These are phyloP conservation scores for Vannuccia rotundouncinata DNA, from an alignment of 2,888 invertebrate genomes.

Conservation along the genomic window DNA sequence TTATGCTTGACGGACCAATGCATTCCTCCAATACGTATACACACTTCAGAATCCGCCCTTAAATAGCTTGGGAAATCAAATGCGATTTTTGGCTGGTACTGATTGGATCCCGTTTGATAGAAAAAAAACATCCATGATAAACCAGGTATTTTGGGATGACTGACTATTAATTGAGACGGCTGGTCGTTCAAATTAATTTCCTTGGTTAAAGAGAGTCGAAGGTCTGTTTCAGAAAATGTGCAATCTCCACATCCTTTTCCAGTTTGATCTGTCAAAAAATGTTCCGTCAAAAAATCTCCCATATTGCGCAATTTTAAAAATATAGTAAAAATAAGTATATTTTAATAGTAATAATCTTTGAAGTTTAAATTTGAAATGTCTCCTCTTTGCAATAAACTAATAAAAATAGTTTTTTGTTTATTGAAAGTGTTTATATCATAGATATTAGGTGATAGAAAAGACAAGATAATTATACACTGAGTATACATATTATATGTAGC, in stretches of 20 bases:
- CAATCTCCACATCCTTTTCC: conserved; percentile 34
- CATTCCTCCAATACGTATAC: conserved; percentile 37
- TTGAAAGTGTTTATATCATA: no score
- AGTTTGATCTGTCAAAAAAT: conserved; percentile 36
- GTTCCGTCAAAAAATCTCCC: not conserved
- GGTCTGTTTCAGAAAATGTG: conserved; percentile 33
- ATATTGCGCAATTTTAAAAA: no score
- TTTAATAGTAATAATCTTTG: no score
- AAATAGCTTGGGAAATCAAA: conserved; percentile 37
- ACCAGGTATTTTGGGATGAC: conserved; percentile 38
- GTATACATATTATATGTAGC: no score
- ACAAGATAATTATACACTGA: no score
- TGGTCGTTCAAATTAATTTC: conserved; percentile 38
- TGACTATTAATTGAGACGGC: conserved; percentile 37
- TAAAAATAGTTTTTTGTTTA: no score
- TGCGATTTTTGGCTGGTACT: conserved; percentile 37
- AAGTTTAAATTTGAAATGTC: no score
- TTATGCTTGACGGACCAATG: conserved; percentile 36
- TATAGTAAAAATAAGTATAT: no score
- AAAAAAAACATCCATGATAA: conserved; percentile 38
- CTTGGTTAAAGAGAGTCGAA: conserved; percentile 10
- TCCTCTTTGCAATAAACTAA: no score
- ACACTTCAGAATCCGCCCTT: conserved; percentile 32
- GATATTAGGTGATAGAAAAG: no score
- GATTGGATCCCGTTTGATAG: conserved; percentile 35